Evolutionary conservation across 2,113 vertebrate genomes (phyloP).

Genomic region (Pluvialis apricaria): DNA sequence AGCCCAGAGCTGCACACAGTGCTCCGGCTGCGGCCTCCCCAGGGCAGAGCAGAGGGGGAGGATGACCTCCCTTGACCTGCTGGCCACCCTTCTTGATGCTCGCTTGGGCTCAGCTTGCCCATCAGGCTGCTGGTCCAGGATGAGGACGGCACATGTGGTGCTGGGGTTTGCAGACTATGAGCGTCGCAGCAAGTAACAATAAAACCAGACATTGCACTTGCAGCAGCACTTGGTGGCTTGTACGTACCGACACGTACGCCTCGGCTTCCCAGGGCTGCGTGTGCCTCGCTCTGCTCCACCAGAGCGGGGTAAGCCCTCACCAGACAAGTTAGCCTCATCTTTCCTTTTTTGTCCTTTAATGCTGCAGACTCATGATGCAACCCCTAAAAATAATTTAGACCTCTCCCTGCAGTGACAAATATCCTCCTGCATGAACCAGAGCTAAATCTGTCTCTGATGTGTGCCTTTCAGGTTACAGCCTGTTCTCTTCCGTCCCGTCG

Average conservation of each 20-base stretch:
- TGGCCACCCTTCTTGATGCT: background rate
- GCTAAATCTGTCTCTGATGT: background rate
- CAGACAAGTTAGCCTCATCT: background rate
- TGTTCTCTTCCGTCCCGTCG: background rate
- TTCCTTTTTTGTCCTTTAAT: background rate
- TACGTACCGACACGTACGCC: accelerated
- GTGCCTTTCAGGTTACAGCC: background rate
- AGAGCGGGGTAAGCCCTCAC: background rate
- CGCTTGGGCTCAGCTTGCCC: accelerated
- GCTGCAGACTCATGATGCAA: background rate
- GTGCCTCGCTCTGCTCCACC: background rate
- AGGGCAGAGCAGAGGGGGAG: too few relatives aligned
- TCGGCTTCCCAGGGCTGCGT: background rate
- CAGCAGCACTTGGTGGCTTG: background rate
- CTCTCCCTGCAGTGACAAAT: background rate
- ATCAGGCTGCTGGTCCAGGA: background rate
- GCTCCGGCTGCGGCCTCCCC: too few relatives aligned
- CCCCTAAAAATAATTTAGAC: conserved; percentile 2
- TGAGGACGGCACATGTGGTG: background rate
- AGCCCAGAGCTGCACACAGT: too few relatives aligned
- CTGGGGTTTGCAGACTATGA: background rate
- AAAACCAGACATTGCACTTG: background rate
- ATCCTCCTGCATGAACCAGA: background rate
- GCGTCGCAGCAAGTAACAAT: accelerated
- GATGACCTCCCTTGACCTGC: too few relatives aligned